Percentiles rank a stretch among this genome's conserved stretches.
phyloP scores from a whole-genome alignment of 2,888 invertebrate species.

The Epirrita christyi region DNA sequence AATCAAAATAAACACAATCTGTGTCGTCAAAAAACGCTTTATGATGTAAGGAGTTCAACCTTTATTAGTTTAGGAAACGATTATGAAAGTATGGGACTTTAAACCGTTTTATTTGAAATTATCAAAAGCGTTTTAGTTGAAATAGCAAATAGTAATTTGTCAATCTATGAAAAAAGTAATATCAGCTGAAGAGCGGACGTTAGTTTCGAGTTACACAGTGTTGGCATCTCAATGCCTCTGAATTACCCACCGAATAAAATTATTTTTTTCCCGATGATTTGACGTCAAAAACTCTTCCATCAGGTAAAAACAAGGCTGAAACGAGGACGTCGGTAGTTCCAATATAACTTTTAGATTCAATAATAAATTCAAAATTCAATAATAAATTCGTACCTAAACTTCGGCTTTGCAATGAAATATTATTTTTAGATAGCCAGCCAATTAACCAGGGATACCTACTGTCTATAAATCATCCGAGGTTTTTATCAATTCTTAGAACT shows the following conservation, averaged over 20 bases:
- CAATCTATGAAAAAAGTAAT: conserved; percentile 19
- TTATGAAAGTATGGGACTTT: conserved; percentile 41
- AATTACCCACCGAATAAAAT: conserved; percentile 40
- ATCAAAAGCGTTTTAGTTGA: conserved; percentile 30
- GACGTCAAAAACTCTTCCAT: too few species aligned
- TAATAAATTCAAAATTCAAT: conserved; percentile 26
- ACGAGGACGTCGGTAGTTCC: too few species aligned
- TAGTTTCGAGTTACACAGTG: conserved; percentile 8
- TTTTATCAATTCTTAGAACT: conserved; percentile 18
- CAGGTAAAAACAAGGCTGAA: too few species aligned
- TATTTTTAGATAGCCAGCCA: conserved; percentile 8
- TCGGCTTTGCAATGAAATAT: background rate
- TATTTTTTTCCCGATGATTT: too few species aligned
- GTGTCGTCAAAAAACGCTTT: conserved; percentile 38
- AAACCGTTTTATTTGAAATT: conserved; percentile 38
- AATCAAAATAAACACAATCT: conserved; percentile 32
- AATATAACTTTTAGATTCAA: too few species aligned
- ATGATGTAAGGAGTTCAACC: conserved; percentile 43
- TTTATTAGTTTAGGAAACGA: conserved; percentile 50
- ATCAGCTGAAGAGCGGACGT: conserved; percentile 6
- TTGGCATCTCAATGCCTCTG: conserved; percentile 10
- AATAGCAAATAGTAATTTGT: conserved; percentile 22
- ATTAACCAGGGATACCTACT: conserved; percentile 12
- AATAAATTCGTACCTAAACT: conserved; percentile 44
- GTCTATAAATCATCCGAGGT: conserved; percentile 14